These are phyloP conservation scores for Lissocephala sabroskyi DNA, from an alignment of 2,888 invertebrate species.

Conservation along the genomic window DNA sequence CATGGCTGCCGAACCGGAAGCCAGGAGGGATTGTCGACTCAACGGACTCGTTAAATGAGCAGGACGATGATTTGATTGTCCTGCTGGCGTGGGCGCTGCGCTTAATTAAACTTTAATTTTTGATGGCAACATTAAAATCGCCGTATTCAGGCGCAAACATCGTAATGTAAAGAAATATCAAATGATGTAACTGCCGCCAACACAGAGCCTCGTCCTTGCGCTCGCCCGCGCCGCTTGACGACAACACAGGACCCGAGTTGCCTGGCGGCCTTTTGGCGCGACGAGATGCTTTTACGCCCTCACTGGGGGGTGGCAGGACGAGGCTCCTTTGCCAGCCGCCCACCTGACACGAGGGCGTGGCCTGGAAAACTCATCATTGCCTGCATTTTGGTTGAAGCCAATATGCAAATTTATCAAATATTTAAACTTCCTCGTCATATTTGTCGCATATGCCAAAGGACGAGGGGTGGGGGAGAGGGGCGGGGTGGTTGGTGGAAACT, in stretches of 20 bases:
- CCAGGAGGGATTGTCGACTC: constrained; percentile 26
- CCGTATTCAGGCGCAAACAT: constrained; percentile 16
- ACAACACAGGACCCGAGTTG: neutral
- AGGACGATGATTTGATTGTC: neutral
- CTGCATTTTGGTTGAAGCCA: constrained; percentile 11
- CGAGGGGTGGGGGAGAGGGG: too few species aligned
- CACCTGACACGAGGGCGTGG: too few species aligned
- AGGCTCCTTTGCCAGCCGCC: too few species aligned
- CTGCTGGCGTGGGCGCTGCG: constrained; percentile 27
- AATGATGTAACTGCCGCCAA: too few species aligned
- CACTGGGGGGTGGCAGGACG: too few species aligned
- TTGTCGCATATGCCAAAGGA: constrained; percentile 15
- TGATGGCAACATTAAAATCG: constrained; percentile 30
- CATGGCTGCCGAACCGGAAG: constrained; percentile 31
- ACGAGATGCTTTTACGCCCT: too few species aligned
- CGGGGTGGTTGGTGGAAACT: too few species aligned
- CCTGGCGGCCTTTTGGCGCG: neutral
- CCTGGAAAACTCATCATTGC: constrained; percentile 14
- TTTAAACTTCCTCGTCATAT: constrained; percentile 12
- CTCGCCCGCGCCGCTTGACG: too few species aligned
- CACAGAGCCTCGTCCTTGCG: too few species aligned
- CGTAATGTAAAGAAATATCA: constrained; percentile 12
- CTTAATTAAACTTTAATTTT: constrained; percentile 66
- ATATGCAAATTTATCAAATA: constrained; percentile 22
- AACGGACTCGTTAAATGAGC: neutral